phyloP scores from a whole-genome alignment of 2,113 vertebrate genomes.

The Cyprinodon tularosa region DNA sequence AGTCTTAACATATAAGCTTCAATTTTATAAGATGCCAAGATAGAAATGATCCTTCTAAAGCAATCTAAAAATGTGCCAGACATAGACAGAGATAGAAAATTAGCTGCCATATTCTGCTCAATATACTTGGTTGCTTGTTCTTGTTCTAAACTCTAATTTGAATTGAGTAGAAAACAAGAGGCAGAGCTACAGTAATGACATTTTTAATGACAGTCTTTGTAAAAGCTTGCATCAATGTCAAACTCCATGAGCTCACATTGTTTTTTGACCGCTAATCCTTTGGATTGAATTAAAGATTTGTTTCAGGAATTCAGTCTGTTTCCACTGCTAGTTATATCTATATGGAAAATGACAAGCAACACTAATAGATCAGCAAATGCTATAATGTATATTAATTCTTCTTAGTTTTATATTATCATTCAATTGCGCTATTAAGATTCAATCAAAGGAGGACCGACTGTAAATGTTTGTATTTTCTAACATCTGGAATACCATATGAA shows the following conservation, averaged over 20 bases:
- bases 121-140: neutral
- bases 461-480: constrained; percentile 4
- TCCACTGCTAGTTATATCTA: constrained; percentile 83
- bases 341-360: constrained; percentile 87
- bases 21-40: neutral
- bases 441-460: neutral
- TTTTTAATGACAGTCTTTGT: constrained; percentile 78
- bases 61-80: neutral
- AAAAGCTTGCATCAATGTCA: constrained; percentile 90
- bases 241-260: constrained; percentile 85
- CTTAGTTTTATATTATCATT: constrained; percentile 38
- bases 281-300: constrained; percentile 33
- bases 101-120: neutral
- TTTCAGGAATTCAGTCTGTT: constrained; percentile 78
- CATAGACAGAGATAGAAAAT: neutral
- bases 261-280: constrained; percentile 81
- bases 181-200: constrained; percentile 63
- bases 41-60: neutral
- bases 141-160: neutral
- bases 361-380: constrained; percentile 81
- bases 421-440: constrained; percentile 18
- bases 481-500: constrained; percentile 62
- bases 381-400: constrained; percentile 61
- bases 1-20: neutral
- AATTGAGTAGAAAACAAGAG: constrained; percentile 27